phyloP scores from a whole-genome alignment of 2,113 vertebrate genomes.

The Corythaeola cristata region DNA sequence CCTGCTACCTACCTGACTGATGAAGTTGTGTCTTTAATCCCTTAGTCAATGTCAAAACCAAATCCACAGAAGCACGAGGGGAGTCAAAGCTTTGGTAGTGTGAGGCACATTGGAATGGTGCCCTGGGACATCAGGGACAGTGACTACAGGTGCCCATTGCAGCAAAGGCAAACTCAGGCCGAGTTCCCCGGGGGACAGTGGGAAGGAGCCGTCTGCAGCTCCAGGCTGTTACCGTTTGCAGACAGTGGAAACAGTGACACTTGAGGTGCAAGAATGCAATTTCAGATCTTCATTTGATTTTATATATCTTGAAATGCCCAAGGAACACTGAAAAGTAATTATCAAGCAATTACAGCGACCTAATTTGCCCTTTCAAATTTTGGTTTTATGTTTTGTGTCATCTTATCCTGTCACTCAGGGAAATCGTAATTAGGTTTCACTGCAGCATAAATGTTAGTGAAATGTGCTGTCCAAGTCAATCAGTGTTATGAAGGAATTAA shows the following conservation, averaged over 20 bases:
- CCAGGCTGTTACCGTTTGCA: too few relatives aligned
- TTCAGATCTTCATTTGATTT: neutral
- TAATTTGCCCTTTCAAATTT: conserved; percentile 33
- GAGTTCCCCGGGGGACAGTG: fast-evolving
- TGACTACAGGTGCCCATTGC: neutral
- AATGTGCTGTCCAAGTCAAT: conserved; percentile 72
- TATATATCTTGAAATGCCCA: neutral
- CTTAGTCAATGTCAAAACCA: neutral
- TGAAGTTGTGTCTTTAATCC: neutral
- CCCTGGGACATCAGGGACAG: neutral
- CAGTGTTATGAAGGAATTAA: conserved; percentile 59
- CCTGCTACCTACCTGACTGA: neutral
- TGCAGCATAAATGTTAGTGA: conserved; percentile 63
- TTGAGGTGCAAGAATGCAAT: neutral
- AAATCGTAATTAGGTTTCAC: conserved; percentile 65
- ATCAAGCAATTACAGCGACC: conserved; percentile 40
- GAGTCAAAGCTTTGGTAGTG: neutral
- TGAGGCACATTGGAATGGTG: neutral
- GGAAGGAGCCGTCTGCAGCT: neutral
- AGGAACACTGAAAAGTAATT: conserved; percentile 35
- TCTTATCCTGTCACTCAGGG: conserved; percentile 38
- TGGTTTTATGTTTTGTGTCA: conserved; percentile 58
- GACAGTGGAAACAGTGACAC: neutral
- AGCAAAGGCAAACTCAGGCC: neutral
- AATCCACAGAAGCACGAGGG: neutral